A percentile compares a stretch with the other conserved stretches of the same genome.
Conservation (phyloP, 2,888 invertebrate species). For the Cheiracanthium punctorium region DNA sequence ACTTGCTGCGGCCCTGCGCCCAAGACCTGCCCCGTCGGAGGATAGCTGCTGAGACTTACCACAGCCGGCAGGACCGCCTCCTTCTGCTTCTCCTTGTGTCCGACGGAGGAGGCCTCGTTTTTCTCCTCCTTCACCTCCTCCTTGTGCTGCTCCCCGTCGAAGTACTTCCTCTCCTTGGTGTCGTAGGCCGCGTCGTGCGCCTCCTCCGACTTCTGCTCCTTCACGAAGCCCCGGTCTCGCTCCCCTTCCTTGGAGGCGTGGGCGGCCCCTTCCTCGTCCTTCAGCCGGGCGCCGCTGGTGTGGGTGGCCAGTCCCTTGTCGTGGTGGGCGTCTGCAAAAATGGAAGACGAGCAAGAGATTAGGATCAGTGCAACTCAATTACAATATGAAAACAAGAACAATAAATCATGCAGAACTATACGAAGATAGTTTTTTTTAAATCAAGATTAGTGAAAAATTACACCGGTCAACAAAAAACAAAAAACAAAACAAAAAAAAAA, state of each 20-base stretch:
- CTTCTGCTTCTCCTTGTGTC: conserved; percentile 26
- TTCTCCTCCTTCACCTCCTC: conserved; percentile 27
- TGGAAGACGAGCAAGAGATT: no score
- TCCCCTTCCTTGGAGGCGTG: conserved; percentile 59
- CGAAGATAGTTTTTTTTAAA: no score
- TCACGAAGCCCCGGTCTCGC: conserved; percentile 50
- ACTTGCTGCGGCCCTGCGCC: no score
- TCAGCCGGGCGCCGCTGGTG: conserved; percentile 42
- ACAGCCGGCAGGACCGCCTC: conserved; percentile 36
- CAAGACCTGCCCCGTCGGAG: no score
- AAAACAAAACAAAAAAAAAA: no score
- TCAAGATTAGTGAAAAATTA: no score
- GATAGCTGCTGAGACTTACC: conserved; percentile 30
- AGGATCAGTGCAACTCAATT: no score
- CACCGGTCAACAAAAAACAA: no score
- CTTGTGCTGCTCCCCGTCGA: conserved; percentile 44
- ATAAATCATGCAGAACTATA: no score
- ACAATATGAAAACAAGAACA: no score
- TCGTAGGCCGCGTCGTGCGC: conserved; percentile 63
- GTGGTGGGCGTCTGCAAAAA: conserved; percentile 58
- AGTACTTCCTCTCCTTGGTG: conserved; percentile 31
- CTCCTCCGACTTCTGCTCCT: conserved; percentile 61
- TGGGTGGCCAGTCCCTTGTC: conserved; percentile 51
- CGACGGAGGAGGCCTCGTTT: neutral
- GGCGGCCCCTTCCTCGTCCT: conserved; percentile 45